Evolutionary conservation across 2,113 vertebrate species (phyloP).

Genomic region (Gasterosteus nipponicus): DNA sequence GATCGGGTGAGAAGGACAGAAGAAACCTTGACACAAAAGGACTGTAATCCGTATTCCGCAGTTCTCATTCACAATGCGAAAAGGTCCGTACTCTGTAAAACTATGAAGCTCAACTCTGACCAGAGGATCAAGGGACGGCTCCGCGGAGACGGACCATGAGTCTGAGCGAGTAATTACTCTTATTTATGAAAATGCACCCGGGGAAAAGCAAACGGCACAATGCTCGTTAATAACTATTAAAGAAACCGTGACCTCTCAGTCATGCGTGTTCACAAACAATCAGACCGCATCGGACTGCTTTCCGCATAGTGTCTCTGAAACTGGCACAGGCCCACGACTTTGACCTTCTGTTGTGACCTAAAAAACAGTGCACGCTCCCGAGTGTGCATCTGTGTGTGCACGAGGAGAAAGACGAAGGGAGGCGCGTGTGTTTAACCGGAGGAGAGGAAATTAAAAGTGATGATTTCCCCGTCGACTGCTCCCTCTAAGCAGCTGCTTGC

Average conservation of each 20-base stretch:
- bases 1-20: not conserved
- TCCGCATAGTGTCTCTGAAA: not conserved
- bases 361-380: conserved; percentile 44
- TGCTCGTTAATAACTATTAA: not conserved
- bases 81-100: not conserved
- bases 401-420: conserved; percentile 40
- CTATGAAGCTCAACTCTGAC: not conserved
- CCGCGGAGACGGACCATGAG: not conserved
- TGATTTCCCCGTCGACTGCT: conserved; percentile 71
- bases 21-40: not conserved
- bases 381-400: conserved; percentile 24
- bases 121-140: not conserved
- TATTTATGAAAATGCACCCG: not conserved
- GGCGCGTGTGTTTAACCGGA: conserved; percentile 62
- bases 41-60: too few species aligned
- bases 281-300: not conserved
- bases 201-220: not conserved
- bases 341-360: conserved; percentile 62
- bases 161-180: not conserved
- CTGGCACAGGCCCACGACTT: conserved; percentile 36
- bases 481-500: conserved; percentile 62
- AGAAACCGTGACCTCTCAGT: not conserved
- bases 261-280: conserved; percentile 4
- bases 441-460: conserved; percentile 73
- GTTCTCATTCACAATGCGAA: not conserved